Base-by-base conservation (phyloP, 2,113 vertebrate species). In the Dinomys branickii region DNA sequence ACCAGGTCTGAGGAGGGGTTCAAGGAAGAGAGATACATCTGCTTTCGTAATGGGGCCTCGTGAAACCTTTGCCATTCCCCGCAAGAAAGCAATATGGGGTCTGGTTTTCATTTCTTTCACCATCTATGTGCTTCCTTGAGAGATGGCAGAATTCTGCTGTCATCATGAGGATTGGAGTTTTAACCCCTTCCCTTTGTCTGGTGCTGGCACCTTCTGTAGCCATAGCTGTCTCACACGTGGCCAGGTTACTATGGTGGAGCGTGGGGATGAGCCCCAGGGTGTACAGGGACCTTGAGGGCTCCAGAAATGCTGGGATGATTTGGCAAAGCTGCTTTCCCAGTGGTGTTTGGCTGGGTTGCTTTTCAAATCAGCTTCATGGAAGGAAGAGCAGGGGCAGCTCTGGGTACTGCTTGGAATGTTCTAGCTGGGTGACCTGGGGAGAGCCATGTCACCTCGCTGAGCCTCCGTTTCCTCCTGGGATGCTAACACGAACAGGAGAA, bases 381-480 rank as follows among this genome's bases (percentile, higher is more conserved):
- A 47, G 22, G 80, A 75, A 77, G 30, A 54, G 56, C 65, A 63
- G 30, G n/a, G 58, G 17, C 5, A 73, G 44, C 26, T 52, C 91
- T 30, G 35, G 50, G 65, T 88, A 28, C 56, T 59, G 59, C 73
- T 82, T 80, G 80, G 69, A 84, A 83, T 84, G 56, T 73, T 22
- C 59, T 14, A 5, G 35, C 85, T 28, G 38, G 13, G 78, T 61
- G 71, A 73, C 81, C 67, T 54, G 13, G 52, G 73, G 41, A 0
- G 10, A 83, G 61, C 61, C 41, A 0, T 22, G 58, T 61, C 85
- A 65, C 38, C 58, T 85, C 5, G 0, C 69, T 83, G 69, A 93
- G 80, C 92, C 92, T 96, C 77, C 30, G 86, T 94, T 97, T 97
- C 71, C 95, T 88, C 65, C 92, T 44, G 38, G 82, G 59, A 73